Evolutionary conservation across 2,888 invertebrate genomes (phyloP), one percentile per base, ranked within the genome.

Genomic region (Xestia ashworthii): DNA sequence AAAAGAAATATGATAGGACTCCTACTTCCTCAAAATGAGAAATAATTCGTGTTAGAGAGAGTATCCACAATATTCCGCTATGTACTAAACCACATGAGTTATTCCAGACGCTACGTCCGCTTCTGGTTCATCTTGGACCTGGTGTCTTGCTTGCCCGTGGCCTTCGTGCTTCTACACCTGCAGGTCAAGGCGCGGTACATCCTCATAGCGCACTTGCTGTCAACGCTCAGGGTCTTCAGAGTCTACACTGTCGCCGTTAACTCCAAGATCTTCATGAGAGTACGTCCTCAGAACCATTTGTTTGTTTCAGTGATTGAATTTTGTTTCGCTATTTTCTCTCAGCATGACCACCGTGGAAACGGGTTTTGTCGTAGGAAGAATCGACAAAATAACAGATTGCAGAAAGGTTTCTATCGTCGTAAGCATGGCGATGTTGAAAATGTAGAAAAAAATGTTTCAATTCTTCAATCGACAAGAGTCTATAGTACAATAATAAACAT

Each of bases 101-200:
- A 16, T 86, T 85, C 3, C 88, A 94, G 94, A 32, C 89, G 78
- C 67, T 94, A 94, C 84, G 41, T 93, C 4, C 83, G 82, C 5
- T 68, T 83, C 60, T 92, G 91, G 92, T 92, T 93, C 73, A 14
- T 89, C 12, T 48, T 90, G 8, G 94, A 95, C 80, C 55, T 94
- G 60, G 16, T 91, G 3, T 92, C 95, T 4, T 83, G 89, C 38
- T 38, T 91, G 0, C 95, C 95, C 0, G 3, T 92, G 1, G 88
- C 91, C 0, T 92, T 86, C 76, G 3, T 89, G 0, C 66, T 93
- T 5, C 76, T 93, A 14, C 16, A 12, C 6, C 64, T 75, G 16
- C 50, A 76, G 0, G 19, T 74, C 0, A 5, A 48, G 0, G 41
- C 79, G 0, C 88, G 89, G 1, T 83, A 76, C 44, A 60, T 92